Evolutionary conservation across 1,140 invertebrate genomes (phyloP), one percentile per base, ranked within the genome.

Genomic region (Brachionus rubens): DNA sequence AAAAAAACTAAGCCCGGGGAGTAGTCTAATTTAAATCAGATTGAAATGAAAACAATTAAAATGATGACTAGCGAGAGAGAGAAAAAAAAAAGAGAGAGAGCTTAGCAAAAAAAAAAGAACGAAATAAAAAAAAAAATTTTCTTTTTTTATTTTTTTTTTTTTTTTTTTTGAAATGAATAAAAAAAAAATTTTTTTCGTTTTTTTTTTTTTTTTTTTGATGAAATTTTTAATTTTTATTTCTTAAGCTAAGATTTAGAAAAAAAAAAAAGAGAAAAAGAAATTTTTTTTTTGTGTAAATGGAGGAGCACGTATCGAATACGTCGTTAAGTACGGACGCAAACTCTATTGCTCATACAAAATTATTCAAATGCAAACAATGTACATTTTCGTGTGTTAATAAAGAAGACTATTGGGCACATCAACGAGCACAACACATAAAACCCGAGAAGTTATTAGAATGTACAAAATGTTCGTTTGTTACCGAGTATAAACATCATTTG

Each of bases 401-500:
- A 62, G 85, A 90, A 1, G 92, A 92, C 47, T 96, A 93, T 79
- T 99, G 95, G 94, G 88, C 90, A 10, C 97, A 99, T 83, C 80
- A 82, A 0, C 88, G 88, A n/a, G 89, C 89, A 47, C 86, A 85
- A 5, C 97, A 99, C 85, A 97, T 99, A 77, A 94, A 93, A 78
- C 88, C 89, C 0, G 95, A 98, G 76, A 96, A 96, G 81, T 87
- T 96, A 75, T 85, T 99, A 1, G 89, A 89, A 33, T 99, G 97
- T 80, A 90, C 91, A 0, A 89, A 91, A 79, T 99, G 97, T 82
- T 91, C 92, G 0, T 99, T 99, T 82, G 93, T 98, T 0, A 99
- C 97, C 0, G 95, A 99, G 81, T 96, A 94, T 85, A 99, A 99
- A 80, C 97, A 99, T 82, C 97, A 99, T 80, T 83, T 99, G 12